Evolutionary conservation across 2,888 invertebrate genomes (phyloP).

Genomic region (Diadegma fenestrale): DNA sequence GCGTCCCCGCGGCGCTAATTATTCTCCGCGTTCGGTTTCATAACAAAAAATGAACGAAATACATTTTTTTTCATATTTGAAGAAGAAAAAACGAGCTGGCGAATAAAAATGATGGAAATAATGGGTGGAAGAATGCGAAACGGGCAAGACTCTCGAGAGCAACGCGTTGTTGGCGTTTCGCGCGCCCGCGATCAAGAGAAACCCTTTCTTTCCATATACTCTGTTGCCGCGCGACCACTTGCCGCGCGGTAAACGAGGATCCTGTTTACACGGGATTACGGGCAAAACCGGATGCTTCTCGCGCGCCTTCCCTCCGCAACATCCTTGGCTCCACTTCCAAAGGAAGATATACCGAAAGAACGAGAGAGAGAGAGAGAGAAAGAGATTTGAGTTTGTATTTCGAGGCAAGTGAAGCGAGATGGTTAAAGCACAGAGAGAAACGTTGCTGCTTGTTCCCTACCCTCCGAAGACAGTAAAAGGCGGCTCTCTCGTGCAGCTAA

Average conservation of each 20-base stretch:
- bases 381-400: not conserved
- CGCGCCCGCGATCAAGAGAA: conserved; percentile 54
- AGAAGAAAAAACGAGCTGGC: conserved; percentile 4
- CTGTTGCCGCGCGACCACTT: conserved; percentile 70
- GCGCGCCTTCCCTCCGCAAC: conserved; percentile 68
- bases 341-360: conserved; percentile 1
- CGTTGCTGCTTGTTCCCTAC: conserved; percentile 59
- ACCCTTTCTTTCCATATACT: conserved; percentile 68
- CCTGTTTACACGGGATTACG: conserved; percentile 78
- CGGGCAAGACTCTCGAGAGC: conserved; percentile 30
- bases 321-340: conserved; percentile 54
- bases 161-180: conserved; percentile 45
- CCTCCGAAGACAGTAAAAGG: conserved; percentile 78
- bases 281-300: conserved; percentile 75
- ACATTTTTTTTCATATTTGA: not conserved
- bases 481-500: conserved; percentile 78
- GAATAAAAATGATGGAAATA: conserved; percentile 21
- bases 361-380: conserved; percentile 17
- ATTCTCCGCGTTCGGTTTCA: not conserved
- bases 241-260: conserved; percentile 77
- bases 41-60: not conserved
- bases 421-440: conserved; percentile 25
- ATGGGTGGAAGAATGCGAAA: conserved; percentile 32
- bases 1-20: not conserved
- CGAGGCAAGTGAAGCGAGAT: conserved; percentile 47